Base-by-base conservation (phyloP, 2,797 vertebrate genomes). In the Lepilemur ruficaudatus region DNA sequence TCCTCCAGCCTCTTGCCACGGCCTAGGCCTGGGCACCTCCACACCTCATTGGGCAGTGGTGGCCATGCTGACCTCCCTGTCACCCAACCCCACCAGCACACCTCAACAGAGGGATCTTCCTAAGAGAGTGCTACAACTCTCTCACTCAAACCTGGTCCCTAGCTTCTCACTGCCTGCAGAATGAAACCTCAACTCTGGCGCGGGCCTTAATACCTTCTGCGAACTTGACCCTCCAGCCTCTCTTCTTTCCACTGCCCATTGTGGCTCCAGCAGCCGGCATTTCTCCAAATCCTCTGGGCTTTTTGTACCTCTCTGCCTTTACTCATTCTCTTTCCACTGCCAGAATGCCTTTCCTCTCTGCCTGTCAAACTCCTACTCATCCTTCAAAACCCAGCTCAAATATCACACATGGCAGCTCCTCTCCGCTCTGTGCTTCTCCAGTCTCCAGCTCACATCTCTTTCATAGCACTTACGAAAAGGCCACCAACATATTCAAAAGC, bases 381-480 rank as follows among this genome's bases (percentile, higher is more conserved):
- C 65, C 92, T 84, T 87, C 48, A 52, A 93, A 96, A 70, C 92
- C 80, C 82, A 95, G 41, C 50, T 84, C 82, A 32, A 25, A 12
- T 57, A 25, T 82, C 52, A 10, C 1, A 12, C 9, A 0, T 0
- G 13, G 25, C 10, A 35, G 59, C 23, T n/a, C 61, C 63, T n/a
- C 11, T 41, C 12, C 32, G 23, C n/a, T 28, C 12, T 7, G 35
- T 1, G 20, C n/a, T 50, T 32, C 89, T 28, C 43, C 11, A 32
- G 70, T 35, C 52, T 69, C 48, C 18, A 48, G 50, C 7, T 73
- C 75, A 55, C 6, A 14, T 8, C 35, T 88, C 30, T 30, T 1
- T 13, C 43, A 8, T 6, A 50, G 35, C 5, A 18, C 41, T 80
- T n/a, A 48, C 0, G 30, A 11, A 80, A 63, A 90, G 14, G n/a